A percentile compares a stretch with the other conserved stretches of the same genome.
These are phyloP conservation scores for Suricata suricatta DNA, from an alignment of 2,113 vertebrate species.

Conservation along the genomic window DNA sequence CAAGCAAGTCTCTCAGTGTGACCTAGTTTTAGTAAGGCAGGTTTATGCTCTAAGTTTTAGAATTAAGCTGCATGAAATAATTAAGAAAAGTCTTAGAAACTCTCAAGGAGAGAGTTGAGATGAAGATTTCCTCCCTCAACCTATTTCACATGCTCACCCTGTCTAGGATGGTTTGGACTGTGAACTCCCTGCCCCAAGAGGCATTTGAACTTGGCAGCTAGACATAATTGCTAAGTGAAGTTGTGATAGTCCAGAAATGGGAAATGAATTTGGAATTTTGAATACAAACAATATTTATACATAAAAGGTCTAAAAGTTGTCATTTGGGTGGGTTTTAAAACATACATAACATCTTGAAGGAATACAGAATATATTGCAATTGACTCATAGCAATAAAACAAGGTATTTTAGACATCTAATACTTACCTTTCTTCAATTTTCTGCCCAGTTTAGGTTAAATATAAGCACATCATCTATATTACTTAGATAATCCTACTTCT, in stretches of 20 bases:
- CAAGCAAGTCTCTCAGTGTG: neutral
- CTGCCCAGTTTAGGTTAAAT: conserved; percentile 3
- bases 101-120: neutral
- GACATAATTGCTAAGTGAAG: neutral
- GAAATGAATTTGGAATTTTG: neutral
- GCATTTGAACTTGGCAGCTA: neutral
- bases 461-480: neutral
- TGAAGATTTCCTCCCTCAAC: neutral
- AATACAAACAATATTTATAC: neutral
- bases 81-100: neutral
- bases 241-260: neutral
- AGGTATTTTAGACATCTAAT: neutral
- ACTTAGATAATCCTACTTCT: neutral
- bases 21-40: neutral
- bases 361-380: neutral
- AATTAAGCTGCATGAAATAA: neutral
- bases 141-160: neutral
- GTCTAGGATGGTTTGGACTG: neutral
- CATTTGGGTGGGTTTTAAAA: neutral
- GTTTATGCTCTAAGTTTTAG: conserved; percentile 36
- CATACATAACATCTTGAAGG: neutral
- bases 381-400: neutral
- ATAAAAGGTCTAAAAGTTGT: neutral
- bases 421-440: neutral
- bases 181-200: neutral